Evolutionary conservation across 2,113 vertebrate genomes (phyloP), one percentile per base, ranked within the genome.

Genomic region (Leucosticte australis): DNA sequence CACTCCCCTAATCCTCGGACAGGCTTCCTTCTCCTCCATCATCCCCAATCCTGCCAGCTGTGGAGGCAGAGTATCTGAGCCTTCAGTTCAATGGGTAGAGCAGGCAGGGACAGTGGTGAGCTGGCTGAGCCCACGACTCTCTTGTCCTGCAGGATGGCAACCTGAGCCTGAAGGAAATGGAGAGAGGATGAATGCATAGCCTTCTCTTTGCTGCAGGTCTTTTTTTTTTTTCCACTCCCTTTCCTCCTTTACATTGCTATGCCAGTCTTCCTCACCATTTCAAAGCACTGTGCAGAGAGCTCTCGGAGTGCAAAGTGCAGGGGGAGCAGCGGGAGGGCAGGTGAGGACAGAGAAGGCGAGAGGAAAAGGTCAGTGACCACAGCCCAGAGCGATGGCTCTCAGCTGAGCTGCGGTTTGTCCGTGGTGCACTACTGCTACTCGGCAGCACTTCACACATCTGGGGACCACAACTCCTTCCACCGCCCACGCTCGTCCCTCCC

Each of bases 381-480:
- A 95, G 75, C 84, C 89, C 83, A 5, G 24, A 76, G 68, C 37
- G 18, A 68, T 87, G 94, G 88, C 83, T 94, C 74, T 89, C 64
- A 7, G 49, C 64, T 84, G 75, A 82, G 59, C 87, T 17, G 76
- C 57, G 81, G 30, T 74, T 80, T 90, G 93, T 82, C 95, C 84
- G 65, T 15, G 56, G 27, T 37, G 42, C 0, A 8, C 84, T 90
- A 13, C 87, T 94, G 91, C 74, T 90, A 11, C 56, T 75, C 35
- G 1, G 64, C 94, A 64, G 15, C 71, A 35, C 37, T 91, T 97
- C 95, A 80, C 96, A 97, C 95, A 91, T 95, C 95, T 96, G 95
- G 69, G 86, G 93, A 94, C 95, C 96, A 96, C 97, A 97, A 11
- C 68, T 90, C 92, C 95, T 96, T 96, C 95, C 83, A 97, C 92